Evolutionary conservation across 2,113 vertebrate genomes (phyloP), one percentile per base, ranked within the genome.

Genomic region (Paratilapia polleni): DNA sequence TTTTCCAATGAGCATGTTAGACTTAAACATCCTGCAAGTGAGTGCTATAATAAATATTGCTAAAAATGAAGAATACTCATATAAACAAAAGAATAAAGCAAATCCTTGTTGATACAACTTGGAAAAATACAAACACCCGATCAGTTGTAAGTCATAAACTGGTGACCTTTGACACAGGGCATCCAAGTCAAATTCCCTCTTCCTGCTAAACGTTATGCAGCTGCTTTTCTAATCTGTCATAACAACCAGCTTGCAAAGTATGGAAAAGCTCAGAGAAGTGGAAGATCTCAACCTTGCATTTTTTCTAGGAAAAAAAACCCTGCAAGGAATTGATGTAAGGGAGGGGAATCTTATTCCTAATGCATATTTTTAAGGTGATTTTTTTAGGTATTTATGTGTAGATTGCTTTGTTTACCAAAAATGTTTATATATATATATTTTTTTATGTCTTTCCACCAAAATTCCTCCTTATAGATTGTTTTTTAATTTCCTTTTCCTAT

Each of bases 161-260:
- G 15, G 63, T 79, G 82, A 84, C 88, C 82, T 89, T 90, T 91
- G 90, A 88, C 88, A 64, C 38, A 13, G 41, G 22, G 80, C 77
- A 63, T 84, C 79, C 52, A 88, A 54, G 56, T 84, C 76, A 15
- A 62, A 90, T 76, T 88, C 80, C 81, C 57, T 84, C 81, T 91
- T 90, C 86, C 89, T 83, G 83, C 84, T 87, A 79, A 92, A 91
- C 75, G 64, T 86, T 64, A 64, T 34, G 66, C 87, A 91, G 92
- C 89, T 93, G 92, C 70, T 84, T 91, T 90, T 89, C 68, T 80
- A 78, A 91, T 92, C 78, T 79, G 79, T 84, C 82, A 74, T 61
- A 83, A 77, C 77, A 82, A 80, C 28, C 68, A 41, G 74, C 79
- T 63, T 64, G 78, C 75, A 49, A 59, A 60, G 64, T 58, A 38